Evolutionary conservation across 2,888 invertebrate genomes (phyloP), one percentile per base, ranked within the genome.

Genomic region (Polietes domitor): DNA sequence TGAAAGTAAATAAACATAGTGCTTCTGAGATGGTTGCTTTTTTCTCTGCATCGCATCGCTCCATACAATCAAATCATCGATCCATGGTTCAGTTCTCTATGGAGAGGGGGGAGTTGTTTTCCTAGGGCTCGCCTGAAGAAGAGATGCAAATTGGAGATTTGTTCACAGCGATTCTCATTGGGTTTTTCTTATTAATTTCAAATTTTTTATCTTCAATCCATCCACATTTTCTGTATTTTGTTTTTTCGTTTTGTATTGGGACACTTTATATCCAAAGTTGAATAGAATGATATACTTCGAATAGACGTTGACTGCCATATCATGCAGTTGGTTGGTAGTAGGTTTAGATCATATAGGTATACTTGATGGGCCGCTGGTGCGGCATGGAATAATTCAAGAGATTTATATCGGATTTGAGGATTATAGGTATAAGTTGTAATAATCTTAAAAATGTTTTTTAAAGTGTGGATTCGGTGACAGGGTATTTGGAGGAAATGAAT

Each of bases 1-100:
- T 89, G 89, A 88, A 88, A 83, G 84, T 86, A 81, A 78, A 81
- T 76, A 84, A 68, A 80, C 78, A 58, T 85, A 79, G 77, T 85
- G 82, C 83, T 86, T 87, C 86, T 84, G 82, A 85, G 86, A 85
- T 82, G 70, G 83, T 85, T 83, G 50, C 61, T 80, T 84, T 32
- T 83, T 77, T 24, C 63, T 80, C 58, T 21, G 58, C 50, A 70
- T 82, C 68, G 63, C 81, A 79, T 68, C 70, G 72, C 68, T 81
- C 72, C 53, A 77, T 21, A 43, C n/a, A 41, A 61, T 63, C 80
- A 63, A 37, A 12, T 47, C 37, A 71, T 73, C 58, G 50, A 71
- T 61, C n/a, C 19, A 76, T 72, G 47, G 50, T 53, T 50, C 32
- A 41, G 21, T 58, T 58, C 26, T 58, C 58, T 24, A 24, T 58